Evolutionary conservation across 1,140 invertebrate species (phyloP), one percentile per base, ranked within the genome.

Genomic region (Heterodera schachtii): DNA sequence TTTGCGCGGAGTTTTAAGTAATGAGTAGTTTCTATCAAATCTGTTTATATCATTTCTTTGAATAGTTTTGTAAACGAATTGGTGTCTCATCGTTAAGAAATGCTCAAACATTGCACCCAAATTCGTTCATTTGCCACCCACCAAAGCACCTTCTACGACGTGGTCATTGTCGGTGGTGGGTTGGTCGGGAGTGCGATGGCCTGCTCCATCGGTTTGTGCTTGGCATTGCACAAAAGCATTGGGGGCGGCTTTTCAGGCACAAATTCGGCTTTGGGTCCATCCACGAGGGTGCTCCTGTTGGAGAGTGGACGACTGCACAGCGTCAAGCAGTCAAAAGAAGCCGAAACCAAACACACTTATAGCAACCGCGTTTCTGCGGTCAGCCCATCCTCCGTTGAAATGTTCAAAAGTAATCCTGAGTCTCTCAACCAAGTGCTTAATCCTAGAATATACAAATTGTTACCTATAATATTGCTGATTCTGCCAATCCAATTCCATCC

Each of bases 101-200:
- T 64, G 57, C 13, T 64, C 57, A 64, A 19, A 64, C 57, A 19
- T 64, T 64, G 57, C 57, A 64, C 57, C 19, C 57, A 64, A 64
- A 64, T 64, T 64, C 57, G 57, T 64, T 64, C 57, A 19, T 64
- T 64, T 19, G 69, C 41, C 6, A 43, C 69, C 69, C 9, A 11
- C 13, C 11, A 60, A 5, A 41, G 21, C 64, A 69, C 11, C 16
- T 78, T 66, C 44, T 78, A 31, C 64, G 85, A 86, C 76, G 49
- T 86, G 66, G 84, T 77, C 47, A 84, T 86, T 64, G 84, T 87
- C 13, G 85, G 85, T 6, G 85, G 85, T 66, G 85, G 85, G 41
- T 41, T 84, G 64, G 85, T 86, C 13, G 85, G 85, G n/a, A 86
- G 86, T 80, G 84, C 85, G 44, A 87, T 86, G 86, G 85, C 85